Evolutionary conservation across 2,113 vertebrate species (phyloP), one percentile per base, ranked within the genome.

Genomic region (Malurus melanocephalus): DNA sequence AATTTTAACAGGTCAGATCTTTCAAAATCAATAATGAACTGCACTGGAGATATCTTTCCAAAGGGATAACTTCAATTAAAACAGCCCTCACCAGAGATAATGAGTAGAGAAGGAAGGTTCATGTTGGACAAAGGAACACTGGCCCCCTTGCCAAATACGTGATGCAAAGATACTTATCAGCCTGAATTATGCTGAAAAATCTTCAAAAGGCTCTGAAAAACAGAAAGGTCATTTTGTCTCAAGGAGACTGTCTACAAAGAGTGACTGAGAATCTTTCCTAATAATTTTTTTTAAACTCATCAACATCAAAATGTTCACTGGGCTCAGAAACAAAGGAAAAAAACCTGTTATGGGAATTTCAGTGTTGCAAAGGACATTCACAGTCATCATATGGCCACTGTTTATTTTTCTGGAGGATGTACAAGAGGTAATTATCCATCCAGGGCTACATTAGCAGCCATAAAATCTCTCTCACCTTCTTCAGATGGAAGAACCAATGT

Each of bases 21-120:
- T 94, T 95, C 90, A 88, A 96, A 97, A 97, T 97, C 96, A 94
- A 94, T 96, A 96, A 91, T 7, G 42, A 96, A 90, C 75, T 87
- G 77, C 65, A 89, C 75, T 94, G 75, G 80, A 94, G 93, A 94
- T 92, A 92, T 80, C 91, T 93, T 95, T 97, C 95, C 91, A 84
- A 93, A 75, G 60, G 86, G 85, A 64, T 28, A 68, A 87, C 72
- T 96, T 93, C 96, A 96, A 97, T 97, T 97, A 97, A 96, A 92
- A 84, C 76, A 94, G 61, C 51, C 33, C 73, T 96, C 85, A 93
- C 59, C 52, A 80, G 26, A 82, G 66, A 94, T 95, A 96, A 94
- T 67, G 62, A 94, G 69, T 42, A 87, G 33, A 87, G 85, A 90
- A 80, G 46, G 69, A 86, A 71, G 65, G 65, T 79, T 92, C 94